A percentile compares a stretch with the other conserved stretches of the same genome.
Evolutionary conservation across 2,113 vertebrate species (phyloP).

Genomic region (Corythoichthys intestinalis): DNA sequence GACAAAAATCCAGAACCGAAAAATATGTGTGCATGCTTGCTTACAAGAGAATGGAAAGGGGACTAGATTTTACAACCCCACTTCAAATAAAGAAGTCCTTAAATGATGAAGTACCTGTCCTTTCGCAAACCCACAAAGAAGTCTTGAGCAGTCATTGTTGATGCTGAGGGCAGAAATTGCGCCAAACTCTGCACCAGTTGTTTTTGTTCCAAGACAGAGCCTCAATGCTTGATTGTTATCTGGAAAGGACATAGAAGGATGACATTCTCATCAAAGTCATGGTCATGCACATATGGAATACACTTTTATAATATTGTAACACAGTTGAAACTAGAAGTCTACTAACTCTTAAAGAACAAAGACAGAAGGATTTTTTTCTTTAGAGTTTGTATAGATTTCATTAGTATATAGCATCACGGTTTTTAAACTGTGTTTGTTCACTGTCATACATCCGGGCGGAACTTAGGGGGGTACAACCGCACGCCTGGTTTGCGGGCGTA

Average conservation of each 20-base stretch:
- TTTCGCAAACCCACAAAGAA: constrained; percentile 97
- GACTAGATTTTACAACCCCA: neutral
- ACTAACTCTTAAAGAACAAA: too few relatives aligned
- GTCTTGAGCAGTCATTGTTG: constrained; percentile 90
- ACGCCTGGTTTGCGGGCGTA: too few relatives aligned
- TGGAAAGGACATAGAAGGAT: constrained; percentile 46
- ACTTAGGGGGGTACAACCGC: too few relatives aligned
- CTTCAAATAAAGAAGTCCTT: neutral
- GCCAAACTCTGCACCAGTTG: constrained; percentile 90
- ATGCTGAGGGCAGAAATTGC: constrained; percentile 94
- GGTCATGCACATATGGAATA: neutral
- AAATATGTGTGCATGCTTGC: neutral
- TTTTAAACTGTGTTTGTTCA: too few relatives aligned
- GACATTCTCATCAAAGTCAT: neutral
- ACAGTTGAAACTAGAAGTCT: too few relatives aligned
- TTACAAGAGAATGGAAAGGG: neutral
- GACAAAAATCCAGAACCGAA: neutral
- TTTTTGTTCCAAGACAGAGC: constrained; percentile 89
- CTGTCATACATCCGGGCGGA: too few relatives aligned
- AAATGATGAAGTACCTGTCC: constrained; percentile 82
- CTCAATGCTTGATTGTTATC: constrained; percentile 94
- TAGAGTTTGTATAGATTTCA: too few relatives aligned
- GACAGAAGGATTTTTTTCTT: too few relatives aligned
- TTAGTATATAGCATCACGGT: too few relatives aligned
- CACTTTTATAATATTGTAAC: too few relatives aligned